A percentile compares a stretch with the other conserved stretches of the same genome.
phyloP scores from a whole-genome alignment of 2,113 vertebrate species.

The Gambusia holbrooki region DNA sequence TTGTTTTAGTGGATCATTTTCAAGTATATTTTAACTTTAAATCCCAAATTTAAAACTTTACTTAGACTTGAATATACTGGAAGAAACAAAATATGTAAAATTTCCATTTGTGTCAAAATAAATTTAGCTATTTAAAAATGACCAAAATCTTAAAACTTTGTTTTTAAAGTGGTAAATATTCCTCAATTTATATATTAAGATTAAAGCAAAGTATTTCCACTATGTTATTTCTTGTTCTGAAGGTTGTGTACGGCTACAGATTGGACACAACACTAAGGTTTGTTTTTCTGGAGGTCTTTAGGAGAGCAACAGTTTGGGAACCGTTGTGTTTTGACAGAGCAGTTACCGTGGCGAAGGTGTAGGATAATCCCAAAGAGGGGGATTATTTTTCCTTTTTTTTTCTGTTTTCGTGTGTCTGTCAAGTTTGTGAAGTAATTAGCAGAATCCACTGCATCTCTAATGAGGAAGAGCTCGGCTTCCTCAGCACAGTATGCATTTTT shows the following conservation, averaged over 20 bases:
- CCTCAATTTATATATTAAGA: no score
- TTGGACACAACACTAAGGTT: not conserved
- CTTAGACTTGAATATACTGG: no score
- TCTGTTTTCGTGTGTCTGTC: conserved; percentile 18
- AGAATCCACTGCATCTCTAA: conserved; percentile 40
- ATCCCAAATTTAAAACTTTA: no score
- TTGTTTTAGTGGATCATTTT: no score
- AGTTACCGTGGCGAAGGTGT: conserved; percentile 24
- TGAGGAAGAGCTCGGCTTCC: conserved; percentile 49
- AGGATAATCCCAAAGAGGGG: conserved; percentile 24
- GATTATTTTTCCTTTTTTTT: conserved; percentile 42
- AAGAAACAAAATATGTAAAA: no score
- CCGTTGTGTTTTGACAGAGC: not conserved
- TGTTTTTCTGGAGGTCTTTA: not conserved
- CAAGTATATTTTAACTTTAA: no score
- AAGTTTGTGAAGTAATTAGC: conserved; percentile 52
- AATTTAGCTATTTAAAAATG: no score
- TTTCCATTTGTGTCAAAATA: no score
- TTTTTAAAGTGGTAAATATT: no score
- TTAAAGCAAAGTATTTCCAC: not conserved
- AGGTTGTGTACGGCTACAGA: not conserved
- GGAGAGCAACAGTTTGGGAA: not conserved
- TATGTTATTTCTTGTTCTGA: not conserved
- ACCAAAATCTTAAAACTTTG: no score
- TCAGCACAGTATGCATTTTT: conserved; percentile 42